Conservation (phyloP, 2,888 invertebrate species). For the Apamea sordens region DNA sequence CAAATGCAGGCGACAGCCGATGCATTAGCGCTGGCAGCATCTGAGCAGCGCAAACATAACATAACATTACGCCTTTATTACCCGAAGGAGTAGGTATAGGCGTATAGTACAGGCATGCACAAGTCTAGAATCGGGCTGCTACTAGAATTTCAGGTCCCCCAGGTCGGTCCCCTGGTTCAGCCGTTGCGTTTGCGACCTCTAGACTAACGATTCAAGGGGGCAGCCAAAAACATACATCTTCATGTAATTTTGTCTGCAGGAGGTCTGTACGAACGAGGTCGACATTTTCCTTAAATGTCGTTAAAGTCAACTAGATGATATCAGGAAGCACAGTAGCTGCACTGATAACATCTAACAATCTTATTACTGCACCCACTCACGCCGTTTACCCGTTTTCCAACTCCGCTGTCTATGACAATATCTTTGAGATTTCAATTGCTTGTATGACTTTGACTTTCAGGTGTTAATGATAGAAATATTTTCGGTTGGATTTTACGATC, state of each 20-base stretch:
- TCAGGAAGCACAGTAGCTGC: conserved; percentile 7
- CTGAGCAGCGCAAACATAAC: conserved; percentile 76
- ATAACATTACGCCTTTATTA: neutral
- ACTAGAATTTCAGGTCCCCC: too few species aligned
- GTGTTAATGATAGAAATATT: neutral
- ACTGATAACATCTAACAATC: conserved; percentile 28
- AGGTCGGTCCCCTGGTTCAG: neutral
- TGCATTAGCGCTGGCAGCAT: conserved; percentile 93
- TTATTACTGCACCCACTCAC: conserved; percentile 21
- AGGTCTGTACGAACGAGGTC: neutral
- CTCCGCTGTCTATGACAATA: neutral
- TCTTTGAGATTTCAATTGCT: neutral
- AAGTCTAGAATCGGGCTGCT: neutral
- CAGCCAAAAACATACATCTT: neutral
- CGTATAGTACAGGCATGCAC: neutral
- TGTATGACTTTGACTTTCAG: neutral
- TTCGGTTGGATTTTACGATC: neutral
- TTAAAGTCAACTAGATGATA: conserved; percentile 8
- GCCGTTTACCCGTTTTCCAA: conserved; percentile 7
- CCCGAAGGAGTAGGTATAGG: neutral
- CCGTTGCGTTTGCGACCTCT: neutral
- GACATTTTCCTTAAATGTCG: conserved; percentile 3
- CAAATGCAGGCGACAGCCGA: conserved; percentile 93
- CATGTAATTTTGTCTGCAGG: neutral
- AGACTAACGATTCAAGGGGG: neutral